Conservation (phyloP, 2,888 invertebrate species). For the Drosophila paracracens region DNA sequence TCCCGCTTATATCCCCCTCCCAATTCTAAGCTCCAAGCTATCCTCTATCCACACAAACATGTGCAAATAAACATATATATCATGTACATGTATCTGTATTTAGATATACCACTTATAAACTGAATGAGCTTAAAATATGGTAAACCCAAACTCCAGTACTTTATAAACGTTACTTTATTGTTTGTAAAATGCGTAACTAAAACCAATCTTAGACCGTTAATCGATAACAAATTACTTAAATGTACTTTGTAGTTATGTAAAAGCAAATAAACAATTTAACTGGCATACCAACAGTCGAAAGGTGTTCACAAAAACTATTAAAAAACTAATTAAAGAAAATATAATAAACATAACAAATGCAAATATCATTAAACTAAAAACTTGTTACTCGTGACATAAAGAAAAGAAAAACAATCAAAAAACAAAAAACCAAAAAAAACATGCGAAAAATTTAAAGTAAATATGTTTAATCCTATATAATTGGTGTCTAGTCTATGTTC, state of each 20-base stretch:
- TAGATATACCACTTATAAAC: slow-evolving; percentile 56
- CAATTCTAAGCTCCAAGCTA: slow-evolving; percentile 5
- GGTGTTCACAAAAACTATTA: slow-evolving; percentile 63
- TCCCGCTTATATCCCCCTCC: slow-evolving; percentile 4
- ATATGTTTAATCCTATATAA: slow-evolving; percentile 69
- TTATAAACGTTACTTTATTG: slow-evolving; percentile 68
- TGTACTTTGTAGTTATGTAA: slow-evolving; percentile 49
- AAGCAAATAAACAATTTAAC: slow-evolving; percentile 64
- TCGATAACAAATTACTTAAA: slow-evolving; percentile 44
- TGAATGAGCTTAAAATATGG: slow-evolving; percentile 73
- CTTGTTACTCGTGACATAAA: slow-evolving; percentile 47
- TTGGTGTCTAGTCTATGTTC: slow-evolving; percentile 83
- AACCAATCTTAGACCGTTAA: slow-evolving; percentile 67
- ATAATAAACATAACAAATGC: slow-evolving; percentile 28
- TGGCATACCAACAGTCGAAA: slow-evolving; percentile 77
- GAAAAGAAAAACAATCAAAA: slow-evolving; percentile 18
- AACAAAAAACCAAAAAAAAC: slow-evolving; percentile 21
- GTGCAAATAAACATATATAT: slow-evolving; percentile 17
- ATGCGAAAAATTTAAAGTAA: slow-evolving; percentile 38
- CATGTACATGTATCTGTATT: slow-evolving; percentile 38
- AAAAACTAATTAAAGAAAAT: slow-evolving; percentile 8
- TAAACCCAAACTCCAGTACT: slow-evolving; percentile 67
- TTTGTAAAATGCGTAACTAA: slow-evolving; percentile 69
- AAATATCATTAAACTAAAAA: slow-evolving; percentile 42
- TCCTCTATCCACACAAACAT: slow-evolving; percentile 24